phyloP scores from a whole-genome alignment of 2,797 vertebrate genomes.

The Apogon hyalosoma region DNA sequence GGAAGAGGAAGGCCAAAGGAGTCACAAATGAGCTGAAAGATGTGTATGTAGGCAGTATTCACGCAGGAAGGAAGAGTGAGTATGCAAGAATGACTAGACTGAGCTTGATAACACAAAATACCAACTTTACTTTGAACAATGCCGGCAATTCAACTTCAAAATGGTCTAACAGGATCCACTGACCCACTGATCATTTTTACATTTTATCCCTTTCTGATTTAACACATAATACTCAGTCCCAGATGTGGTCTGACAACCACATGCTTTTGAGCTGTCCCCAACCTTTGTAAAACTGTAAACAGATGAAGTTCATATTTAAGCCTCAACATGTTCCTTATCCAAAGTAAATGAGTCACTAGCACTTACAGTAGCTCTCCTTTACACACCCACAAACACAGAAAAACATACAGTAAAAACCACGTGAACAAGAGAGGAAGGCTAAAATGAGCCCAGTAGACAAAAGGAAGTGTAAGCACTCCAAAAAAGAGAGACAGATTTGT shows the following conservation, averaged over 20 bases:
- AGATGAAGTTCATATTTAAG: constrained; percentile 7
- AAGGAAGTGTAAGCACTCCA: constrained; percentile 51
- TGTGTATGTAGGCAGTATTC: constrained; percentile 44
- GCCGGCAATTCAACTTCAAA: constrained; percentile 23
- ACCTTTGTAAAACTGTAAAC: constrained; percentile 11
- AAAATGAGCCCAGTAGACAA: constrained; percentile 8
- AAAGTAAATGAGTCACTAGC: constrained; percentile 35
- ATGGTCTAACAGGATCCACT: background rate
- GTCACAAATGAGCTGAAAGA: constrained; percentile 18
- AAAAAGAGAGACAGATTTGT: constrained; percentile 45
- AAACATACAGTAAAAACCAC: constrained; percentile 6
- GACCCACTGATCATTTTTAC: too few relatives aligned
- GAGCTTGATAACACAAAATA: constrained; percentile 26
- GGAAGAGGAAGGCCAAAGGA: constrained; percentile 4
- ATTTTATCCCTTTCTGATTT: too few relatives aligned
- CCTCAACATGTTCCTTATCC: background rate
- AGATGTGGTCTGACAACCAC: background rate
- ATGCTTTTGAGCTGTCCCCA: background rate
- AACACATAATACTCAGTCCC: background rate
- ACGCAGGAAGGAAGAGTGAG: constrained; percentile 72
- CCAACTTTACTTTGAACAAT: background rate
- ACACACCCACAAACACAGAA: constrained; percentile 14
- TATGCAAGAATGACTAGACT: constrained; percentile 48
- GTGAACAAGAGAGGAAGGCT: background rate
- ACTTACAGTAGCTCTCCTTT: constrained; percentile 13